phyloP scores from a whole-genome alignment of 2,888 invertebrate species.

The Dynastes tityus region DNA sequence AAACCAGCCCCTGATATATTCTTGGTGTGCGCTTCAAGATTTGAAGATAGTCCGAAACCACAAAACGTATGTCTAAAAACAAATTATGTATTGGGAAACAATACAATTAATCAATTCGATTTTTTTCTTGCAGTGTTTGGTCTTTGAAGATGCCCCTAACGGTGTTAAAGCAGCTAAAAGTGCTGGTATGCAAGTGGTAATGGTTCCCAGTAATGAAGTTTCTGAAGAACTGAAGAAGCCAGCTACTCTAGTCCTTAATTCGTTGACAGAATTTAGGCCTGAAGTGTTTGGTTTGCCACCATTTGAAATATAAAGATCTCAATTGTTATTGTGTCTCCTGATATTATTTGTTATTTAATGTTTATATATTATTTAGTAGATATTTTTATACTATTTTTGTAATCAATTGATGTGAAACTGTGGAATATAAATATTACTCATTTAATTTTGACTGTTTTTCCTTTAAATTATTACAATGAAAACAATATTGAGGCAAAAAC shows the following conservation, averaged over 20 bases:
- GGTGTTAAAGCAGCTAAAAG: constrained; percentile 75
- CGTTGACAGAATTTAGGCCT: constrained; percentile 76
- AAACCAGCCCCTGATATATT: constrained; percentile 84
- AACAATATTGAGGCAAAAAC: too few relatives aligned
- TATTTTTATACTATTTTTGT: constrained; percentile 24
- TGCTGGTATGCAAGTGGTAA: constrained; percentile 77
- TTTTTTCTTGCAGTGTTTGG: constrained; percentile 71
- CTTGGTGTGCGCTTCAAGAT: constrained; percentile 76
- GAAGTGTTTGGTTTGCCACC: constrained; percentile 76
- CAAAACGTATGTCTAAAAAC: constrained; percentile 59
- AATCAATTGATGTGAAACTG: not conserved
- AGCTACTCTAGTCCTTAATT: constrained; percentile 73
- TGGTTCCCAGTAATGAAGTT: constrained; percentile 72
- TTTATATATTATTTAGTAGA: not conserved
- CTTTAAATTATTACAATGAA: not conserved
- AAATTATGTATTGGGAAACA: not conserved
- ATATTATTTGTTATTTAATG: constrained; percentile 21
- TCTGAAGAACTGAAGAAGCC: constrained; percentile 66
- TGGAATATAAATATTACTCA: constrained; percentile 8
- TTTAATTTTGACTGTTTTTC: not conserved
- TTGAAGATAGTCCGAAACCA: constrained; percentile 72
- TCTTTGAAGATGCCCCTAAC: constrained; percentile 80
- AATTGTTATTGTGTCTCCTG: not conserved
- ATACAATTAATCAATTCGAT: constrained; percentile 19
- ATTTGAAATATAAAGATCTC: constrained; percentile 28